Percentiles rank a stretch among this genome's conserved stretches.
These are phyloP conservation scores for Himalopsyche anomala DNA, from an alignment of 2,888 invertebrate genomes.

Conservation along the genomic window DNA sequence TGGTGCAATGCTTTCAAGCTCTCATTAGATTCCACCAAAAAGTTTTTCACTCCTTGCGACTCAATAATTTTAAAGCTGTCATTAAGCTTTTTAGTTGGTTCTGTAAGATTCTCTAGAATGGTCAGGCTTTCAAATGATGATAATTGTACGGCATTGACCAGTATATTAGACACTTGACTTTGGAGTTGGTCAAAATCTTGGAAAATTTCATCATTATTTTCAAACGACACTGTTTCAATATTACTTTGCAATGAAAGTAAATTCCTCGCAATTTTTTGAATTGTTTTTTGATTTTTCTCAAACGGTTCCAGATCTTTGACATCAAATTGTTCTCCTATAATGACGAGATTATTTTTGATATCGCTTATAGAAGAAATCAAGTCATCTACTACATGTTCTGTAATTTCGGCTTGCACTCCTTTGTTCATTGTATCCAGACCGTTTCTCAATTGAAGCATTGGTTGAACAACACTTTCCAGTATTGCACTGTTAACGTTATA, in stretches of 20 bases:
- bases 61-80: conserved; percentile 72
- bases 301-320: conserved; percentile 69
- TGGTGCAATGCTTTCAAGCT: conserved; percentile 70
- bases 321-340: conserved; percentile 73
- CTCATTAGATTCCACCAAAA: conserved; percentile 70
- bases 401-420: conserved; percentile 70
- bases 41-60: conserved; percentile 70
- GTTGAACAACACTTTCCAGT: conserved; percentile 80
- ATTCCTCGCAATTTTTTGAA: conserved; percentile 72
- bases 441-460: conserved; percentile 80
- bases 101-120: conserved; percentile 74
- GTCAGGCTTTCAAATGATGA: conserved; percentile 70
- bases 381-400: conserved; percentile 72
- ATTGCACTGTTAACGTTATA: conserved; percentile 78
- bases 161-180: conserved; percentile 76
- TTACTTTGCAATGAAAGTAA: conserved; percentile 71
- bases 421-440: conserved; percentile 76
- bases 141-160: conserved; percentile 77
- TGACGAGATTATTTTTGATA: conserved; percentile 76
- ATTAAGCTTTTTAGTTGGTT: conserved; percentile 75
- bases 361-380: conserved; percentile 78
- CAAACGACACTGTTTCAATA: conserved; percentile 68
- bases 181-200: conserved; percentile 70
- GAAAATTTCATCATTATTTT: conserved; percentile 68
- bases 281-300: conserved; percentile 70